These are phyloP conservation scores for Synaphobranchus kaupii DNA, from an alignment of 2,797 vertebrate species.

Conservation along the genomic window DNA sequence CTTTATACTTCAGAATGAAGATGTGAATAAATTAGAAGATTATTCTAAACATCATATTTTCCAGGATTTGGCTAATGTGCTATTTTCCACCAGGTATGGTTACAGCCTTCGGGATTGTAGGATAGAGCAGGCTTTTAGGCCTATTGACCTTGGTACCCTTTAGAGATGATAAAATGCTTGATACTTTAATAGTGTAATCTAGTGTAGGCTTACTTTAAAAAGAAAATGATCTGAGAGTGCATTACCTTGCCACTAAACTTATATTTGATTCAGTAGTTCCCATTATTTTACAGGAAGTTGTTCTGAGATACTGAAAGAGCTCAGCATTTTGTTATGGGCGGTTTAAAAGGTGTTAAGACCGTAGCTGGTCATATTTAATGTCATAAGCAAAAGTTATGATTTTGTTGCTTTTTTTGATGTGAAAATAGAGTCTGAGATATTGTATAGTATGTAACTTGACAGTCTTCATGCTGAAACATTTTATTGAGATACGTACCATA, in stretches of 20 bases:
- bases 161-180: background rate
- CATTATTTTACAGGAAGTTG: background rate
- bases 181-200: background rate
- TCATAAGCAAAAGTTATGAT: background rate
- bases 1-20: background rate
- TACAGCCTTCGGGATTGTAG: background rate
- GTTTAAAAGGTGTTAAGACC: background rate
- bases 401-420: background rate
- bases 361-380: background rate
- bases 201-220: background rate
- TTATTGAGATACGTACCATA: too few relatives aligned
- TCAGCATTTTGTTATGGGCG: background rate
- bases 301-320: background rate
- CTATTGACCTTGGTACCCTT: background rate
- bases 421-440: background rate
- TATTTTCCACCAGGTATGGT: background rate
- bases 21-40: background rate
- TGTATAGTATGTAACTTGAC: background rate
- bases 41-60: background rate
- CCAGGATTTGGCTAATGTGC: too few relatives aligned
- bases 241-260: background rate
- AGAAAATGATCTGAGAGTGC: background rate
- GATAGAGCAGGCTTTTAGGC: background rate
- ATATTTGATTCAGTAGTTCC: background rate
- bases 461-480: background rate